phyloP scores from a whole-genome alignment of 2,113 vertebrate species.

The Tauraco erythrolophus region DNA sequence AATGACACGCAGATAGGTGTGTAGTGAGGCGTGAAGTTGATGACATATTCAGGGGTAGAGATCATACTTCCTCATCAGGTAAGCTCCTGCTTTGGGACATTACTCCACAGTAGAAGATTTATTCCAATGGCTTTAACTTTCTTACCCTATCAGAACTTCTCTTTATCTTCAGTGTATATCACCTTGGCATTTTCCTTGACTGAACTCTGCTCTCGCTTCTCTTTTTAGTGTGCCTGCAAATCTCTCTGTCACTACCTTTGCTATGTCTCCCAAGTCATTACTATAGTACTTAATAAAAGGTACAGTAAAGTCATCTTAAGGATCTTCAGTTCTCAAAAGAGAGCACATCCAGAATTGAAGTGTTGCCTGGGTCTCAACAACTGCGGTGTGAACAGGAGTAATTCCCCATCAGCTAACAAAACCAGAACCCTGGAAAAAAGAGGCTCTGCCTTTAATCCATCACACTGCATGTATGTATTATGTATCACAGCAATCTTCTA shows the following conservation, averaged over 20 bases:
- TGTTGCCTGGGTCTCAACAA: neutral
- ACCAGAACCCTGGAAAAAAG: neutral
- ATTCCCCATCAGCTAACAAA: neutral
- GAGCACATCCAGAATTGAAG: neutral
- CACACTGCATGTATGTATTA: neutral
- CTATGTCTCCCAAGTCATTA: conserved; percentile 44
- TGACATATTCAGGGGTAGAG: neutral
- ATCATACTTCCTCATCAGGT: neutral
- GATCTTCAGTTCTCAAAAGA: conserved; percentile 36
- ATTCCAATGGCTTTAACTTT: neutral
- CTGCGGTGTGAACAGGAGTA: neutral
- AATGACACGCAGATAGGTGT: neutral
- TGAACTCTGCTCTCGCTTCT: conserved; percentile 17
- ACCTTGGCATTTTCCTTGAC: conserved; percentile 40
- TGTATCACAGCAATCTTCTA: neutral
- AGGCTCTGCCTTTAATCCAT: neutral
- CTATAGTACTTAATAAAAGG: conserved; percentile 5
- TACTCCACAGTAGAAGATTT: neutral
- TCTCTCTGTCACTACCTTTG: conserved; percentile 24
- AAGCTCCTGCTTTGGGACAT: neutral
- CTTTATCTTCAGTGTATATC: conserved; percentile 20
- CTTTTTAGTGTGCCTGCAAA: conserved; percentile 20
- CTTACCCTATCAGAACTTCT: neutral
- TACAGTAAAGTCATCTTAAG: conserved; percentile 6
- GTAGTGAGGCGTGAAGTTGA: neutral